Evolutionary conservation across 1,140 invertebrate species (phyloP), one percentile per base, ranked within the genome.

Genomic region (Heliconius eleuchia): DNA sequence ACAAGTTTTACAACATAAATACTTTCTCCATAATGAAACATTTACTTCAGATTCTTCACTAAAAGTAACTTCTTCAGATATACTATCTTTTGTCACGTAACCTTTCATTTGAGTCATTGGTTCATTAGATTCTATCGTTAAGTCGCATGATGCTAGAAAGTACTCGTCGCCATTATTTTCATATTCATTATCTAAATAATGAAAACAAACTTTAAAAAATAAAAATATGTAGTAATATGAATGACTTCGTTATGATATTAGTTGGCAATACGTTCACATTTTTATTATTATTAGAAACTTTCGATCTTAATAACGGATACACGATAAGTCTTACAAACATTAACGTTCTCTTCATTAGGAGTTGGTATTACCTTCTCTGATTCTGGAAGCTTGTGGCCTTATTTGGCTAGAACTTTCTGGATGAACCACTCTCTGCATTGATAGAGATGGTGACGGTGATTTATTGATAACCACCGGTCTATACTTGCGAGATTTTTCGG

Each of bases 121-220:
- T 73, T 79, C 74, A 78, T 73, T 74, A 18, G 87, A 73, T 74
- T 85, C 75, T 42, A 85, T 70, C 23, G 89, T 92, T 82, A 92
- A 85, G 84, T 92, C 91, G 37, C 89, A 89, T 46, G 90, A 87
- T 18, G 85, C 85, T 60, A 93, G 78, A 81, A 88, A 92, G 77
- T 84, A 74, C 80, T 93, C 92, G 13, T 90, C 88, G 9, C 89
- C 86, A 72, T 89, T 87, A 71, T 79, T 79, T 76, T 88, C 86
- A 66, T 73, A 66, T 66, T 66, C 60, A 70, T 74, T 85, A 52
- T 85, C 85, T 87, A 80, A 60, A 85, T 74, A 76, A 71, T 84
- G 82, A 71, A 76, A 76, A 78, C 79, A 80, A 78, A 30, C 13
- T 55, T 39, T 57, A 52, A 57, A 57, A 52, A 27, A 9, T 55